A percentile compares a stretch with the other conserved stretches of the same genome.
Conservation (phyloP, 2,888 invertebrate genomes). For the Dryococelus australis region DNA sequence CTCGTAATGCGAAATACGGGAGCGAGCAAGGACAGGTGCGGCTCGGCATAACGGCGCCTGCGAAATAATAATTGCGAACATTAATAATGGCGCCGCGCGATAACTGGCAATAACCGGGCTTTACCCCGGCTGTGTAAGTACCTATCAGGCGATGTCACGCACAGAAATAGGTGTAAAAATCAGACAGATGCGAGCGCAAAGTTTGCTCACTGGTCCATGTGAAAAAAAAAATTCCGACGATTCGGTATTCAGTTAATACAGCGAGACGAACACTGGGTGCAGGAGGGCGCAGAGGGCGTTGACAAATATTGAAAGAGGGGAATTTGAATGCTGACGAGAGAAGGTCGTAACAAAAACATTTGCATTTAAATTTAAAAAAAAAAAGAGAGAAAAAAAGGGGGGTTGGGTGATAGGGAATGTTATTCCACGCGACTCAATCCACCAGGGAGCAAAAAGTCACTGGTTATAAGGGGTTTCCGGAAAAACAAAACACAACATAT, state of each 20-base stretch:
- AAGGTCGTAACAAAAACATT: neutral
- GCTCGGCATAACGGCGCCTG: no score
- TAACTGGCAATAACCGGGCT: no score
- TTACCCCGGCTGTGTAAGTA: no score
- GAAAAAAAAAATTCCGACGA: neutral
- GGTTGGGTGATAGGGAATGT: neutral
- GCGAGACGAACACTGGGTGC: neutral
- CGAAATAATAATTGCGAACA: no score
- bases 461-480: no score
- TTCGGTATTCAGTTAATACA: neutral
- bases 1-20: no score
- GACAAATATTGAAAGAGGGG: neutral
- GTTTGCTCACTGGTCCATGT: neutral
- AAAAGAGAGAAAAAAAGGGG: neutral
- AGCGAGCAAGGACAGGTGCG: no score
- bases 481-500: no score
- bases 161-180: neutral
- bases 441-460: neutral
- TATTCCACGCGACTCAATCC: neutral
- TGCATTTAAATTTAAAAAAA: neutral
- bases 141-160: neutral
- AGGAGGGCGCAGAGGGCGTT: neutral
- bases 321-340: slow-evolving; percentile 10
- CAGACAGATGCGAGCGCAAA: neutral
- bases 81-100: no score